Evolutionary conservation across 2,888 invertebrate species (phyloP).

Genomic region (Dorcus parallelipipedus): DNA sequence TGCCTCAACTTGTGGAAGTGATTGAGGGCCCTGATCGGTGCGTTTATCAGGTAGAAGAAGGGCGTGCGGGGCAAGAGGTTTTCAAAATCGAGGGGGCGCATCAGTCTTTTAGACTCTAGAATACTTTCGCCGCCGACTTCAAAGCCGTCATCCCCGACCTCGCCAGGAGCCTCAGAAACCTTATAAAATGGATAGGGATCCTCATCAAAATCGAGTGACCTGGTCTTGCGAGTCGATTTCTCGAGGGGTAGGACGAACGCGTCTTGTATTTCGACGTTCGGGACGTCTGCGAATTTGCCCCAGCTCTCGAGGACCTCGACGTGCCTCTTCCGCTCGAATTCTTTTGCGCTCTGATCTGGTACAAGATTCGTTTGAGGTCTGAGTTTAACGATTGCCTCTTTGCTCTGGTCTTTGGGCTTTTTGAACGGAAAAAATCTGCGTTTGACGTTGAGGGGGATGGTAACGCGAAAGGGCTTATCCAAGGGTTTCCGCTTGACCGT

Average conservation of each 20-base stretch:
- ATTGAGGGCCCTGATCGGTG: slow-evolving; percentile 38
- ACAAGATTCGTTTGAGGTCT: slow-evolving; percentile 7
- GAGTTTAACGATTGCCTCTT: neutral
- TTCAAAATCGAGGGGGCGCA: slow-evolving; percentile 21
- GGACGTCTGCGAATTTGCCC: slow-evolving; percentile 5
- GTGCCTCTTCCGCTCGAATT: neutral
- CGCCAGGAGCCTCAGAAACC: slow-evolving; percentile 6
- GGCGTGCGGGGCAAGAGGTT: slow-evolving; percentile 36
- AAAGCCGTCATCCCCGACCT: slow-evolving; percentile 1
- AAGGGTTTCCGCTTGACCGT: neutral
- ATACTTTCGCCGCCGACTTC: slow-evolving; percentile 2
- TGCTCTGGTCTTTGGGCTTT: neutral
- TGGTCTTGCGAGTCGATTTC: neutral
- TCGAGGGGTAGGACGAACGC: neutral
- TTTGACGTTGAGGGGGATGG: neutral
- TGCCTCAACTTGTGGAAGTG: slow-evolving; percentile 36
- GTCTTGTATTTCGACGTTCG: slow-evolving; percentile 3
- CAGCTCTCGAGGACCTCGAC: neutral
- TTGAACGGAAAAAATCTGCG: slow-evolving; percentile 10
- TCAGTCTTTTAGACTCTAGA: neutral
- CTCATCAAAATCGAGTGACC: slow-evolving; percentile 6
- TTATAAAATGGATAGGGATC: slow-evolving; percentile 10
- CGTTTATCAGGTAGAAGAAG: slow-evolving; percentile 36
- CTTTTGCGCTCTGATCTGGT: neutral
- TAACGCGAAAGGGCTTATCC: slow-evolving; percentile 6